A percentile compares a stretch with the other conserved stretches of the same genome.
phyloP scores from a whole-genome alignment of 2,797 vertebrate species.

The Champsocephalus gunnari region DNA sequence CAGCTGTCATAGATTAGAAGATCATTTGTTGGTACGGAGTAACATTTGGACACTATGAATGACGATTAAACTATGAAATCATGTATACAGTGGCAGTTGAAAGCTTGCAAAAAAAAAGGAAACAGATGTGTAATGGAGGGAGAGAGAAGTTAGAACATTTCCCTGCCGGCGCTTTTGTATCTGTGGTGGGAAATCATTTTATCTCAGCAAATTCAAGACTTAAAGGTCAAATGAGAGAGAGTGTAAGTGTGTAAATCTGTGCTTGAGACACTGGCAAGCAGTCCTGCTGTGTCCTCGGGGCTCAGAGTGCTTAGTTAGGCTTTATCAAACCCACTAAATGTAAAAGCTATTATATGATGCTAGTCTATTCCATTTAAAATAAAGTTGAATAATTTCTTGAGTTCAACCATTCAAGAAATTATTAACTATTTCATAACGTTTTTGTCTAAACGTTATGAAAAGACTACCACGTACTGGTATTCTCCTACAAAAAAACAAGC shows the following conservation, averaged over 20 bases:
- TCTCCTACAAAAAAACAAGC: neutral
- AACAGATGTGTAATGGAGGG: neutral
- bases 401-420: no score
- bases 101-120: slow-evolving; percentile 4
- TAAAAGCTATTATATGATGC: neutral
- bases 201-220: slow-evolving; percentile 43
- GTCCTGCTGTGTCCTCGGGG: slow-evolving; percentile 17
- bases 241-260: slow-evolving; percentile 22
- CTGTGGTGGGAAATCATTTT: slow-evolving; percentile 13
- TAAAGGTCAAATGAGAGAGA: slow-evolving; percentile 47
- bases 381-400: no score
- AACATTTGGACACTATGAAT: slow-evolving; percentile 13
- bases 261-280: slow-evolving; percentile 24
- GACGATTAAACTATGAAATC: neutral
- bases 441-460: neutral
- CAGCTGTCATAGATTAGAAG: slow-evolving; percentile 5
- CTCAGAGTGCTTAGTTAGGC: slow-evolving; percentile 4
- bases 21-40: neutral
- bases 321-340: neutral
- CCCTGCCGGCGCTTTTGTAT: slow-evolving; percentile 24
- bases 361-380: no score
- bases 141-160: slow-evolving; percentile 32
- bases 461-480: neutral
- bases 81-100: neutral
- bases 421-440: no score